Evolutionary conservation across 2,797 vertebrate species (phyloP).

Genomic region (Pseudochromis fuscus): DNA sequence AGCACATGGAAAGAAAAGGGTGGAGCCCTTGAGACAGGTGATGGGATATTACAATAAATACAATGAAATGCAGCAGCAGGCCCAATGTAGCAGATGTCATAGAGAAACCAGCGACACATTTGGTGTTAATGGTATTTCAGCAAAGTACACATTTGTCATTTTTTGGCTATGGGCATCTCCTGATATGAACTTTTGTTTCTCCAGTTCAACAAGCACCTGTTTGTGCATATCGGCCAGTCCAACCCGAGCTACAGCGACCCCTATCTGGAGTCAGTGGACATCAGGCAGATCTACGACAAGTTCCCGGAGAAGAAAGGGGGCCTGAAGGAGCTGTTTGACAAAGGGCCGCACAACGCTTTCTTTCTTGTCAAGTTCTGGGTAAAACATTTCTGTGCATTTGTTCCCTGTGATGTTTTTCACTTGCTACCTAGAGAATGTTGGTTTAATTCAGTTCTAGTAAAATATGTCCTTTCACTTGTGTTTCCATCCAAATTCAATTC

Average conservation of each 20-base stretch:
- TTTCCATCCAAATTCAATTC: neutral
- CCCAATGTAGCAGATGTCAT: slow-evolving; percentile 37
- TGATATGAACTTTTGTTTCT: slow-evolving; percentile 51
- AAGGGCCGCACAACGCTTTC: slow-evolving; percentile 92
- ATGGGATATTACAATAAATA: slow-evolving; percentile 27
- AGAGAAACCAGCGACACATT: neutral
- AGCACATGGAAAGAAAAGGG: slow-evolving; percentile 13
- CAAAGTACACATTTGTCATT: slow-evolving; percentile 45
- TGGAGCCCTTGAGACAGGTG: slow-evolving; percentile 39
- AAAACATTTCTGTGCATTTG: slow-evolving; percentile 64
- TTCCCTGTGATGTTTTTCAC: neutral
- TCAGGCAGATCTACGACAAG: slow-evolving; percentile 97
- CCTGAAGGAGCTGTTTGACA: slow-evolving; percentile 95
- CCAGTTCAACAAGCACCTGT: slow-evolving; percentile 96
- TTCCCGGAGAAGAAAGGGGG: slow-evolving; percentile 97
- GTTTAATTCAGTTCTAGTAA: neutral
- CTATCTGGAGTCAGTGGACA: slow-evolving; percentile 95
- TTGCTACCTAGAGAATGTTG: neutral
- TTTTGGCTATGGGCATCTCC: slow-evolving; percentile 46
- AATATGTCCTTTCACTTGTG: neutral
- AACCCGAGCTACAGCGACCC: slow-evolving; percentile 92
- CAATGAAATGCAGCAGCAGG: slow-evolving; percentile 27
- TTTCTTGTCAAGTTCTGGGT: slow-evolving; percentile 99
- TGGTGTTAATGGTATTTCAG: slow-evolving; percentile 18
- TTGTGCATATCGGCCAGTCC: slow-evolving; percentile 96